These are phyloP conservation scores for Micrasema minimum DNA, from an alignment of 1,140 invertebrate species.

Conservation along the genomic window DNA sequence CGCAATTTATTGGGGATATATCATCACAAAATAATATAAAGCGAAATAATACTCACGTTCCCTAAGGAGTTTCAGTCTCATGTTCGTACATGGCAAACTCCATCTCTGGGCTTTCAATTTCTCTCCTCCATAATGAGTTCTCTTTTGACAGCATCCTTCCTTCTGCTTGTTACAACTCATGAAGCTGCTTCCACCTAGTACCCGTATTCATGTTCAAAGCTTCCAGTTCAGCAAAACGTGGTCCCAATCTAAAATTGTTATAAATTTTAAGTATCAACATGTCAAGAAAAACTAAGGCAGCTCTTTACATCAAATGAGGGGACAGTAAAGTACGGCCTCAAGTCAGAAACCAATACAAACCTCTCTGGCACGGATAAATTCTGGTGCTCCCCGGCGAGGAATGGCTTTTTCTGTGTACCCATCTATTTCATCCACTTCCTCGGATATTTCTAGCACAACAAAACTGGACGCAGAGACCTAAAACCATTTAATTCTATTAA, in stretches of 20 bases:
- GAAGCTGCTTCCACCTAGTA: slow-evolving; percentile 94
- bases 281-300: too few species aligned
- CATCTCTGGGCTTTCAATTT: slow-evolving; percentile 95
- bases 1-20: slow-evolving; percentile 43
- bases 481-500: too few species aligned
- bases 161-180: slow-evolving; percentile 93
- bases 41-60: slow-evolving; percentile 73
- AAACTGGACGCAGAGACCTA: slow-evolving; percentile 88
- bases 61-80: slow-evolving; percentile 86
- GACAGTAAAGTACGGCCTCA: too few species aligned
- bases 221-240: slow-evolving; percentile 88
- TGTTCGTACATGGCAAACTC: slow-evolving; percentile 93
- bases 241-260: slow-evolving; percentile 81
- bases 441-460: slow-evolving; percentile 89
- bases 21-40: slow-evolving; percentile 7
- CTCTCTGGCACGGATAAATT: slow-evolving; percentile 84
- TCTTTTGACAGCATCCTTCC: slow-evolving; percentile 87
- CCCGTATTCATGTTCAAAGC: slow-evolving; percentile 97
- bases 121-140: slow-evolving; percentile 91
- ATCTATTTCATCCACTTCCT: slow-evolving; percentile 92
- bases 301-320: too few species aligned
- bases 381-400: slow-evolving; percentile 78
- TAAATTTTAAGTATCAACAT: too few species aligned
- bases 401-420: slow-evolving; percentile 93
- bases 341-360: too few species aligned